phyloP scores from a whole-genome alignment of 2,888 invertebrate species.

The Zele albiditarsus region DNA sequence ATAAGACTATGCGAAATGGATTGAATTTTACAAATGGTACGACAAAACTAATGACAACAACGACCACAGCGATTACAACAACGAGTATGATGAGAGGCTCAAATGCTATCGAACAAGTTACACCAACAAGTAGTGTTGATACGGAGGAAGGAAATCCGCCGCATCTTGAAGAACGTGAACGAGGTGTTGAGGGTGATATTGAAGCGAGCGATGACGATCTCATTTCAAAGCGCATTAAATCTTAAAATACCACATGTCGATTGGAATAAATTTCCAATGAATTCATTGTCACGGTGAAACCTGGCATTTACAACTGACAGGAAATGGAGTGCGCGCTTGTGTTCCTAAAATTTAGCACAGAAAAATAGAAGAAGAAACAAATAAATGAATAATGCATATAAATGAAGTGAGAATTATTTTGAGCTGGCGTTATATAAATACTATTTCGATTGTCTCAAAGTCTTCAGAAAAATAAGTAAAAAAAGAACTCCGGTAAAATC shows the following conservation, averaged over 20 bases:
- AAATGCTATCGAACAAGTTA: constrained; percentile 73
- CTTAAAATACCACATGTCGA: constrained; percentile 35
- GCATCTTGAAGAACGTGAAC: constrained; percentile 74
- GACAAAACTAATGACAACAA: constrained; percentile 43
- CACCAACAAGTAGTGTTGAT: constrained; percentile 77
- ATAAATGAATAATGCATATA: neutral
- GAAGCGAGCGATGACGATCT: constrained; percentile 75
- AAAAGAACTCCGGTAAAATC: constrained; percentile 14
- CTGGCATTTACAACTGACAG: neutral
- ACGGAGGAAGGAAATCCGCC: constrained; percentile 76
- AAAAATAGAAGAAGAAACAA: neutral
- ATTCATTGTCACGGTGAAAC: neutral
- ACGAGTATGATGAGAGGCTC: constrained; percentile 64
- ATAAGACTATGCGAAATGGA: constrained; percentile 74
- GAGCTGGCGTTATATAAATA: neutral
- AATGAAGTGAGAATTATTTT: neutral
- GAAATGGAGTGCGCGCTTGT: neutral
- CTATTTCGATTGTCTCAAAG: neutral
- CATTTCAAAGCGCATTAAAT: constrained; percentile 55
- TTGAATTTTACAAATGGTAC: constrained; percentile 43
- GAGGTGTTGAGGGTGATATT: constrained; percentile 76
- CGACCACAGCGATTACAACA: constrained; percentile 74
- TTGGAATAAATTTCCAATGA: neutral
- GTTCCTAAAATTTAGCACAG: neutral
- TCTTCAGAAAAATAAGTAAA: neutral